These are phyloP conservation scores for Palloptera scutellata DNA, from an alignment of 2,888 invertebrate genomes.

Conservation along the genomic window DNA sequence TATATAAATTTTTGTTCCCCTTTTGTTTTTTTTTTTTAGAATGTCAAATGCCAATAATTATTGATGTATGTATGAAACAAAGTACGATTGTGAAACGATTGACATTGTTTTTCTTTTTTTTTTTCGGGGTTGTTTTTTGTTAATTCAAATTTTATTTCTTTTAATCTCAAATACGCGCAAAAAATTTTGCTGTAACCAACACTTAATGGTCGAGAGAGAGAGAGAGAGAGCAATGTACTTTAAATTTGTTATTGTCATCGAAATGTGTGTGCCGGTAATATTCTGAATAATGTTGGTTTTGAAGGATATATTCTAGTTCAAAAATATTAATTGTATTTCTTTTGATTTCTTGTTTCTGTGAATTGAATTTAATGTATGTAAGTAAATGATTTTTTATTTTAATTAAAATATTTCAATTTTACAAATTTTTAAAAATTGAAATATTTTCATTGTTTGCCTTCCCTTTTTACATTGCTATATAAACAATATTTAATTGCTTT, in stretches of 20 bases:
- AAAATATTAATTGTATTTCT: conserved; percentile 9
- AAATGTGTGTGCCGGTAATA: conserved; percentile 27
- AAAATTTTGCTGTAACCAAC: conserved; percentile 18
- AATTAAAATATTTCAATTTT: too few relatives aligned
- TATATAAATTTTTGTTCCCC: too few relatives aligned
- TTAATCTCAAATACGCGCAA: neutral
- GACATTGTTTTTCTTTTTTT: too few relatives aligned
- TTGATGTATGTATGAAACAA: too few relatives aligned
- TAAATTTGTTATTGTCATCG: conserved; percentile 10
- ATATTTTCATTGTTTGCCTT: neutral
- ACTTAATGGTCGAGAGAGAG: conserved; percentile 4
- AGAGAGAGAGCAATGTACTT: neutral
- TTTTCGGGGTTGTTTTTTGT: neutral
- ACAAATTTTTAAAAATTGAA: too few relatives aligned
- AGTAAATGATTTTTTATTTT: too few relatives aligned
- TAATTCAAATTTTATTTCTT: neutral
- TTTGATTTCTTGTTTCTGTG: conserved; percentile 10
- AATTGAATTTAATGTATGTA: conserved; percentile 6
- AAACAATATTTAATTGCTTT: too few relatives aligned
- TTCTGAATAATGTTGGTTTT: conserved; percentile 27
- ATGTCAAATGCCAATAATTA: neutral
- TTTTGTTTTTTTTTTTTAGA: too few relatives aligned
- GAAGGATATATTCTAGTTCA: conserved; percentile 30
- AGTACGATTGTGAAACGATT: too few relatives aligned
- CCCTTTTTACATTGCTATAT: neutral